phyloP scores from a whole-genome alignment of 2,113 vertebrate genomes.

The Caracal caracal region DNA sequence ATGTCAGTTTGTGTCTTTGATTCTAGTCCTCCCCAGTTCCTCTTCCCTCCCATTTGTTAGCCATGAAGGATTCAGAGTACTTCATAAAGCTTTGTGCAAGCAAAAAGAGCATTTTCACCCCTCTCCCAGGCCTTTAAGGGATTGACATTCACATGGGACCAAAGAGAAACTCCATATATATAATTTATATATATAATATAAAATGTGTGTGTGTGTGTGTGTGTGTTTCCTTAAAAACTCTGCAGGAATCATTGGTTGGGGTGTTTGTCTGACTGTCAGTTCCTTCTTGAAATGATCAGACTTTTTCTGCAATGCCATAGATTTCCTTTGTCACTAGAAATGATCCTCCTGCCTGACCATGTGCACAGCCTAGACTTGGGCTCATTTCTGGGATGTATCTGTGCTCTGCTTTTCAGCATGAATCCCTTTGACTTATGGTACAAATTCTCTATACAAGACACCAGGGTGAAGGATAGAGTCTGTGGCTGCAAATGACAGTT shows the following conservation, averaged over 20 bases:
- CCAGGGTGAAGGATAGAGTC: background rate
- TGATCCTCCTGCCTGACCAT: background rate
- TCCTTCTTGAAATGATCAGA: background rate
- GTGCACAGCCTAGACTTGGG: background rate
- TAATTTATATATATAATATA: background rate
- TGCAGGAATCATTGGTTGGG: background rate
- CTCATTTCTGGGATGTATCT: background rate
- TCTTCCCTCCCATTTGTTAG: constrained; percentile 1
- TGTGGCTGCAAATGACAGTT: background rate
- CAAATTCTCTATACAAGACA: background rate
- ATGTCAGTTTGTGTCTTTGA: background rate
- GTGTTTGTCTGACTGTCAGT: background rate
- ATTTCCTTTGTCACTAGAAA: background rate
- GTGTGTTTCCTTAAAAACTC: background rate
- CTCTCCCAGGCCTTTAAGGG: background rate
- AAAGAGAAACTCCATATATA: background rate
- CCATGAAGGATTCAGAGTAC: background rate
- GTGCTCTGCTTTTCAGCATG: background rate
- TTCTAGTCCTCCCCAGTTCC: background rate
- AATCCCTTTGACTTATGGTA: background rate
- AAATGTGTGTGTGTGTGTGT: background rate
- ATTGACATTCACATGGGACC: background rate
- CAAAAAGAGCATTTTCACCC: background rate
- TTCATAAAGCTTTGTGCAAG: background rate
- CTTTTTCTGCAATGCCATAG: background rate